Evolutionary conservation across 2,113 vertebrate genomes (phyloP).

Genomic region (Triplophysa tibetana): DNA sequence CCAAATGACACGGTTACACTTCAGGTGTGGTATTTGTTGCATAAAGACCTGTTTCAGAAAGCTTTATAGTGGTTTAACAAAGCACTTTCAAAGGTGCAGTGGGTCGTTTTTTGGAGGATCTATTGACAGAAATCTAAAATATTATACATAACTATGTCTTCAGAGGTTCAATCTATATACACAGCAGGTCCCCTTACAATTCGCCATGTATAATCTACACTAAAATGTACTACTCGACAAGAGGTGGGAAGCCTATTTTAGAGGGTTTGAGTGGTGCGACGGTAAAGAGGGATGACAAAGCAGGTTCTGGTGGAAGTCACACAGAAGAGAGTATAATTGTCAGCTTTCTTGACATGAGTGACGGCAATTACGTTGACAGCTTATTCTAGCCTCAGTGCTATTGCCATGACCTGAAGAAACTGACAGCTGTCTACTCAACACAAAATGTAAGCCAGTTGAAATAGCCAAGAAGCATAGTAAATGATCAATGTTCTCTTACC

Average conservation of each 20-base stretch:
- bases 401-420: constrained; percentile 33
- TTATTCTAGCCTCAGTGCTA: constrained; percentile 19
- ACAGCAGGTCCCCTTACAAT: too few relatives aligned
- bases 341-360: constrained; percentile 26
- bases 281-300: neutral
- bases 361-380: constrained; percentile 26
- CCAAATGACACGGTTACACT: constrained; percentile 25
- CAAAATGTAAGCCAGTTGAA: neutral
- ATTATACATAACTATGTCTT: too few relatives aligned
- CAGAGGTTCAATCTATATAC: too few relatives aligned
- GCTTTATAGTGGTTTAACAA: neutral
- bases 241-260: neutral
- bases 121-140: too few relatives aligned
- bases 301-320: constrained; percentile 20
- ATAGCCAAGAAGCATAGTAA: neutral
- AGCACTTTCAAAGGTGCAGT: neutral
- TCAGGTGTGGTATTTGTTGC: constrained; percentile 20
- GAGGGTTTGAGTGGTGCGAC: neutral
- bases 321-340: neutral
- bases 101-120: too few relatives aligned
- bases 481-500: constrained; percentile 30
- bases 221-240: neutral
- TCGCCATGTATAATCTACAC: neutral
- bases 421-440: constrained; percentile 30
- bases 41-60: constrained; percentile 2